Conservation (phyloP, 2,888 invertebrate species). For the Allygus modestus region DNA sequence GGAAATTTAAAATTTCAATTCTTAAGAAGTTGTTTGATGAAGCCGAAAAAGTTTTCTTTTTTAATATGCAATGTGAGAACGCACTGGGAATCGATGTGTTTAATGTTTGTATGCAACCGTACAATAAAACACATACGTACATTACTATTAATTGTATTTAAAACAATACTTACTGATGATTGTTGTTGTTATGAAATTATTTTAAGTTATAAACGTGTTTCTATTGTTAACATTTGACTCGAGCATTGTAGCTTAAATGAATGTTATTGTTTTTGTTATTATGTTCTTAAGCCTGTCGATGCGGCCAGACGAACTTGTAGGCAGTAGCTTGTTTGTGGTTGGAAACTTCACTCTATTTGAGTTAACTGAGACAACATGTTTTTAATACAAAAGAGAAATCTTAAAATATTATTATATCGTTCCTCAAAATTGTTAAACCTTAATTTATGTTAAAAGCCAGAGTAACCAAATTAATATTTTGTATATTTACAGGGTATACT, state of each 20-base stretch:
- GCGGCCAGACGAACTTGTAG: constrained; percentile 28
- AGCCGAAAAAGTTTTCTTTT: constrained; percentile 18
- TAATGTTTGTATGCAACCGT: constrained; percentile 57
- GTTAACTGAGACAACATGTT: not conserved
- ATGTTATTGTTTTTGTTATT: constrained; percentile 59
- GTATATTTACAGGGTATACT: constrained; percentile 70
- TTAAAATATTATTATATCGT: not conserved
- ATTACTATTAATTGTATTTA: constrained; percentile 58
- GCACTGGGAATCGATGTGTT: constrained; percentile 34
- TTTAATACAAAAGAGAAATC: not conserved
- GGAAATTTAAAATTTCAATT: constrained; percentile 1
- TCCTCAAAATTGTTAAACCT: constrained; percentile 1
- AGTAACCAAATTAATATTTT: constrained; percentile 65
- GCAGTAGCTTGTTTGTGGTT: not conserved
- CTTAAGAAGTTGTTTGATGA: constrained; percentile 10
- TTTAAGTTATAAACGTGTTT: constrained; percentile 53
- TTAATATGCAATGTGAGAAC: not conserved
- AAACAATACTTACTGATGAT: constrained; percentile 50
- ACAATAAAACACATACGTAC: constrained; percentile 61
- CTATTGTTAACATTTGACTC: constrained; percentile 53
- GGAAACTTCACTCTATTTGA: constrained; percentile 29
- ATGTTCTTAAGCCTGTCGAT: constrained; percentile 45
- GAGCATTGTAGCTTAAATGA: constrained; percentile 51
- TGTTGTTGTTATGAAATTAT: constrained; percentile 63
- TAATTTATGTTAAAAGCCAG: not conserved